Base-by-base conservation (phyloP, 2,113 vertebrate species). In the Cyphomyrus discorhynchus region DNA sequence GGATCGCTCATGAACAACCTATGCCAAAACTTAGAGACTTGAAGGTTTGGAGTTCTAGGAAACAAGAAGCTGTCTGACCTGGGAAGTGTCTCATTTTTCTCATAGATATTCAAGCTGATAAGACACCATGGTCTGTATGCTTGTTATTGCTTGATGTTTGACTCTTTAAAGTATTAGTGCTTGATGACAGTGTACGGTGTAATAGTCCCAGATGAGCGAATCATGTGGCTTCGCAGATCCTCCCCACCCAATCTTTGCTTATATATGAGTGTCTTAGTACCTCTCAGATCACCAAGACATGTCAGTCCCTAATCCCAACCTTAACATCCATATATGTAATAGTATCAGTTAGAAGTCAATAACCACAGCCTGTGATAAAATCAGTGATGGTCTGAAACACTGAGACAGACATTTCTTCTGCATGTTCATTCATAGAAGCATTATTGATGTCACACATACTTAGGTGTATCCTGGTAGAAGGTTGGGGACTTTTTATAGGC, bases 81-180 rank as follows among this genome's bases (percentile, higher is more conserved):
- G 94, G 95, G 95, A 96, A 96, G 95, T 95, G 62, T 70, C 95
- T 94, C 95, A 96, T 96, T 96, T 92, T 94, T 95, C 94, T 89
- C 82, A n/a, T 86, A 50, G 45, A 27, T 27, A 35, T 52, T 52
- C n/a, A 86, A 15, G 24, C 47, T 31, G 15, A 6, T 47, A 11
- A 70, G 62, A 27, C n/a, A 11, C n/a, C 2, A 1, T 70, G n/a
- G n/a, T 31, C n/a, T 13, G 3, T 70, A 13, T 1, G 10, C n/a
- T 70, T 27, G 9, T 66, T 27, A 11, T 66, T 66, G 0, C 58
- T 27, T 11, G n/a, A 66, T 66, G 7, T 62, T 58, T 66, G n/a
- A 11, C 24, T 66, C 62, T 27, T 66, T 66, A 27, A 66, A 27
- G 62, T 9, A 66, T 66, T 66, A 27, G 3, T 70, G n/a, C n/a